Evolutionary conservation across 1,140 invertebrate genomes (phyloP).

Genomic region (Bombus haemorrhoidalis): DNA sequence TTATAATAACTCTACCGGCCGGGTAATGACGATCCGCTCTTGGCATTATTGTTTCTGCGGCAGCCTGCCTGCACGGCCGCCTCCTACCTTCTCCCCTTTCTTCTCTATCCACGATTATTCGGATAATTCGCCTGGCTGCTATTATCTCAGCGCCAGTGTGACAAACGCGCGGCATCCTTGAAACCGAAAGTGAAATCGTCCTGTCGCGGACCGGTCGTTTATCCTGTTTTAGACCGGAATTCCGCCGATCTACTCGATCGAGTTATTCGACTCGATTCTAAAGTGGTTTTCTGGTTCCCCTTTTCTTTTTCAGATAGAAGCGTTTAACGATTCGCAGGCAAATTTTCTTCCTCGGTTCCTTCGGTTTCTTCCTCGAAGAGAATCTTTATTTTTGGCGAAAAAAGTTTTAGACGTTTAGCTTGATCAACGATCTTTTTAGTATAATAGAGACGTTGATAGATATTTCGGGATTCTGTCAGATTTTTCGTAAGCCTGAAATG

Average conservation of each 20-base stretch:
- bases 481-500: neutral
- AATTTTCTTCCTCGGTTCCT: neutral
- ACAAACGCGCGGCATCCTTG: constrained; percentile 40
- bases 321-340: neutral
- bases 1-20: constrained; percentile 72
- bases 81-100: neutral
- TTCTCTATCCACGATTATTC: constrained; percentile 66
- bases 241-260: neutral
- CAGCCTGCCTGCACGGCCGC: constrained; percentile 58
- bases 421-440: no score
- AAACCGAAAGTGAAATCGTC: constrained; percentile 21
- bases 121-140: constrained; percentile 64
- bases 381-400: neutral
- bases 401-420: neutral
- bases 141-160: constrained; percentile 50
- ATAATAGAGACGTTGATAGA: no score
- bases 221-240: neutral
- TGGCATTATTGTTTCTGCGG: constrained; percentile 72
- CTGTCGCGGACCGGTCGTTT: neutral
- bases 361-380: neutral
- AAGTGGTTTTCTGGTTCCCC: neutral
- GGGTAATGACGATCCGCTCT: constrained; percentile 70
- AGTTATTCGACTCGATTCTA: neutral
- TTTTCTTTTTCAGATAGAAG: neutral
- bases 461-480: neutral